Percentiles rank a stretch among this genome's conserved stretches.
These are phyloP conservation scores for Diadegma fenestrale DNA, from an alignment of 2,888 invertebrate species.

Conservation along the genomic window DNA sequence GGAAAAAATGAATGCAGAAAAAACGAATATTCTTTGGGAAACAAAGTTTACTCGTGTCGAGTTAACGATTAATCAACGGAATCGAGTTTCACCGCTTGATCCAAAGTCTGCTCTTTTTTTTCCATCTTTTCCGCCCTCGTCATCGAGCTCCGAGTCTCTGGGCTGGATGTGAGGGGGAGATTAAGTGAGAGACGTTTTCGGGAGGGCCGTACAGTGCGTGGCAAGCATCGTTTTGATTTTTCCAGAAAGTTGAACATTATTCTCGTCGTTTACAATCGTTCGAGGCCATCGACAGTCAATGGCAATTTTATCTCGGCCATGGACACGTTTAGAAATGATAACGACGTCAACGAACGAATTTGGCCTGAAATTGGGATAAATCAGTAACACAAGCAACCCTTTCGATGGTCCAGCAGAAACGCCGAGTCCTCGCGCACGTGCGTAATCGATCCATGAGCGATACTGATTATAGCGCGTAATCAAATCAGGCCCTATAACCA, in stretches of 20 bases:
- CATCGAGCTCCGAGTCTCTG: constrained; percentile 1
- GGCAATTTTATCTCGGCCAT: background rate
- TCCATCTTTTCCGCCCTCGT: constrained; percentile 5
- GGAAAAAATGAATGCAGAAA: background rate
- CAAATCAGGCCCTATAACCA: constrained; percentile 79
- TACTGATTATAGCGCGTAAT: constrained; percentile 81
- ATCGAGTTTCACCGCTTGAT: constrained; percentile 19
- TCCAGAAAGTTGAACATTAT: constrained; percentile 56
- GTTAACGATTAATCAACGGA: constrained; percentile 43
- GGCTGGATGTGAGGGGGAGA: constrained; percentile 20
- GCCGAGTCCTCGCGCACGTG: constrained; percentile 69
- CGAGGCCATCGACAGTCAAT: background rate
- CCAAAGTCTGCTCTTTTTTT: constrained; percentile 18
- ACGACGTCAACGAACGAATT: background rate
- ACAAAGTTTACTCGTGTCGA: constrained; percentile 44
- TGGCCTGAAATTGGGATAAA: background rate
- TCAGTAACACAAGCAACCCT: background rate
- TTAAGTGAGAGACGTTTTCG: constrained; percentile 33
- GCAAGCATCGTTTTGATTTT: background rate
- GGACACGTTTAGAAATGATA: background rate
- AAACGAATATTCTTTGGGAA: background rate
- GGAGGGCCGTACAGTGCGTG: background rate
- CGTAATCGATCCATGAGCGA: constrained; percentile 78
- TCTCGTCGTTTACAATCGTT: background rate
- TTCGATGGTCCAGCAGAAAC: constrained; percentile 4